A percentile compares a stretch with the other conserved stretches of the same genome.
Conservation (phyloP, 92 coral and sea anemone genomes). For the Epizoanthus illoricatus region DNA sequence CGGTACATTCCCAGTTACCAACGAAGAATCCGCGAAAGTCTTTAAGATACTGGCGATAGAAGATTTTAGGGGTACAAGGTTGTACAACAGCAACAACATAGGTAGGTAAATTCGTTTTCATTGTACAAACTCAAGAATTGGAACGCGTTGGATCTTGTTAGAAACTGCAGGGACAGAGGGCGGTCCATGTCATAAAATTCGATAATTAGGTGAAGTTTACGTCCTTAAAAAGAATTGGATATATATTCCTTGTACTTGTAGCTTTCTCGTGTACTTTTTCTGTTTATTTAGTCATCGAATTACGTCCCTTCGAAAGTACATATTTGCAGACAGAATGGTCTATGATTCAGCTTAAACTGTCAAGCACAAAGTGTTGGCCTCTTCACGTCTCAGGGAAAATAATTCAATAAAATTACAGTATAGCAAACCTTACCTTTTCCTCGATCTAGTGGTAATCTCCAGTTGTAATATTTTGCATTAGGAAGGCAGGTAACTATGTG, state of each 20-base stretch:
- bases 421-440: not conserved
- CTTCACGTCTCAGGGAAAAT: not conserved
- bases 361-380: not conserved
- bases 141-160: constrained; percentile 30
- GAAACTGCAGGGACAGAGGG: not conserved
- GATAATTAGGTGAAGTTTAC: not conserved
- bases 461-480: not conserved
- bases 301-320: constrained; percentile 66
- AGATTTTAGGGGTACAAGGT: constrained; percentile 20
- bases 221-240: not conserved
- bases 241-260: not conserved
- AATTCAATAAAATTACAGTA: not conserved
- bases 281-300: constrained; percentile 72
- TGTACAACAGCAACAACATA: constrained; percentile 26
- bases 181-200: constrained; percentile 27
- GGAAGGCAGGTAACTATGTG: not conserved
- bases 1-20: not conserved
- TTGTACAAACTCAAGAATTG: constrained; percentile 32
- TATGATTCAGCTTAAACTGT: constrained; percentile 8
- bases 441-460: not conserved
- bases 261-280: constrained; percentile 25
- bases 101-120: constrained; percentile 33
- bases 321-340: constrained; percentile 54
- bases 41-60: not conserved
- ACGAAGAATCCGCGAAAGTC: not conserved